Evolutionary conservation across 2,888 invertebrate species (phyloP).

Genomic region (Hemicrepidius hirtus): DNA sequence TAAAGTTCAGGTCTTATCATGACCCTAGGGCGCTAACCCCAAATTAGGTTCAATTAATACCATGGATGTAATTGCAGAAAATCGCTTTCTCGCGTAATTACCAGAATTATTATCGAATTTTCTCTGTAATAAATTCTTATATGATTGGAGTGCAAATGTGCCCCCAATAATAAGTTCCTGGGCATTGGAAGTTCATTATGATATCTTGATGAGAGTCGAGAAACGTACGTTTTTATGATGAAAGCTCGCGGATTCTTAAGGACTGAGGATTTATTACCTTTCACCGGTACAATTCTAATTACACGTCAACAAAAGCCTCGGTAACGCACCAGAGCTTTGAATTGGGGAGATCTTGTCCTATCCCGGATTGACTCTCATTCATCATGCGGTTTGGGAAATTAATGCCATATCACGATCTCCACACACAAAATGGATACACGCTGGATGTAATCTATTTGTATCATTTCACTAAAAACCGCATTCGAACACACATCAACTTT

Average conservation of each 20-base stretch:
- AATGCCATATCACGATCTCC: constrained; percentile 28
- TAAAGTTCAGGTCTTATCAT: neutral
- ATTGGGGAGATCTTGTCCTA: constrained; percentile 19
- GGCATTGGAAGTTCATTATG: no score
- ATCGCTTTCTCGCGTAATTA: neutral
- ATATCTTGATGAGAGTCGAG: no score
- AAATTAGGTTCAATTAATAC: constrained; percentile 7
- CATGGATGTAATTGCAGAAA: constrained; percentile 5
- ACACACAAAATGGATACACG: neutral
- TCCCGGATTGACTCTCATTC: constrained; percentile 15
- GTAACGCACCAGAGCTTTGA: neutral
- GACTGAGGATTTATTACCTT: neutral
- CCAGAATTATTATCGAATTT: neutral
- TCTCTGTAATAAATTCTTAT: neutral
- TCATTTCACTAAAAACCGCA: constrained; percentile 3
- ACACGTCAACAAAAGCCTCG: constrained; percentile 12
- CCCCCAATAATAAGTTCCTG: neutral
- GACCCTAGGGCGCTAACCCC: constrained; percentile 1
- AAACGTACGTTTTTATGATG: neutral
- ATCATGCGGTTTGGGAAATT: constrained; percentile 26
- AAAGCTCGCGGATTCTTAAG: neutral
- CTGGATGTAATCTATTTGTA: constrained; percentile 10
- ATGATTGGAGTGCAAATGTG: no score
- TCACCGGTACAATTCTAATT: constrained; percentile 8
- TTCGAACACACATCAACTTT: neutral